Base-by-base conservation (phyloP, 2,113 vertebrate genomes). In the Neogobius melanostomus region DNA sequence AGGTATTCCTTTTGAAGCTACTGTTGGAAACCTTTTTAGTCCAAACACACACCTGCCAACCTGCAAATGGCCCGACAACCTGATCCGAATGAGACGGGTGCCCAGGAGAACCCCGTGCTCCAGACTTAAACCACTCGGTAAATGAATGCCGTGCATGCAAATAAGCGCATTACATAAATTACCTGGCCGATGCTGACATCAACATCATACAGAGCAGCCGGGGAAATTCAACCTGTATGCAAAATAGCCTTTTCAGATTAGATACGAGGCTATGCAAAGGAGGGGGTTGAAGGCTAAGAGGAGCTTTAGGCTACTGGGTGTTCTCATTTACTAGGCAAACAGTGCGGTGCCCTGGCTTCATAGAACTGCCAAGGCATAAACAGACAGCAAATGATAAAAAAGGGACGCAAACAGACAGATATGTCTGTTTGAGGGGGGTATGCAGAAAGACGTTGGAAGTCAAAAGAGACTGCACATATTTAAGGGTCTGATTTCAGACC, bases 281-380 rank as follows among this genome's bases (percentile, higher is more conserved):
- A 63, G 74, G 3, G 73, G 79, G 68, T 70, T 6, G 45, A 71
- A 67, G 73, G 69, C 54, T 67, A 72, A 79, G 64, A 75, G 74
- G 69, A 78, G 74, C 76, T 82, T 80, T 73, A 68, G 69, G 82
- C 79, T 75, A 84, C 74, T 78, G 88, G 86, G 70, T 75, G 77
- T 72, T 87, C 83, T 90, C 83, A 90, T 92, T 91, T 90, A 79
- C 84, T 67, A 91, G 80, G 84, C 88, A 92, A 92, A 92, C 83
- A 77, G 74, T 72, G 88, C 5, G 82, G 87, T 86, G 83, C 73
- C 57, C 76, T 85, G 75, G 75, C 79, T 75, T 81, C 79, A 64
- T 73, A 67, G 74, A 72, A 82, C 72, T 87, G 84, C 84, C 75
- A 90, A 80, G 82, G 71, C 67, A 77, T 82, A 88, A 88, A 90